phyloP scores from a whole-genome alignment of 2,888 invertebrate genomes.

The Carpatolechia fugitivella region DNA sequence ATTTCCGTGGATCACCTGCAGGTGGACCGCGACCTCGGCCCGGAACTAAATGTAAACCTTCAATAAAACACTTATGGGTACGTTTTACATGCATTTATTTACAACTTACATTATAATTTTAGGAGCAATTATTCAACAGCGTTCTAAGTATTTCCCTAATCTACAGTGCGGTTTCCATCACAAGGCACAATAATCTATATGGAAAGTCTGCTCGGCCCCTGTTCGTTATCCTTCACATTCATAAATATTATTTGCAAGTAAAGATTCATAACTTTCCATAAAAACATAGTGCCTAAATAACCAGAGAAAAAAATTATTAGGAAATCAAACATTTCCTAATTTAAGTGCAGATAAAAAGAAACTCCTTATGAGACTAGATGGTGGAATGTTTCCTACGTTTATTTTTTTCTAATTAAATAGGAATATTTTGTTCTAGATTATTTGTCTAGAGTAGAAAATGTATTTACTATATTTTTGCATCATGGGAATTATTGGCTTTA shows the following conservation, averaged over 20 bases:
- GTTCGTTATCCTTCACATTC: background rate
- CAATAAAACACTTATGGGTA: constrained; percentile 30
- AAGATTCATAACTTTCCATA: constrained; percentile 8
- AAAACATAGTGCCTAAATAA: constrained; percentile 7
- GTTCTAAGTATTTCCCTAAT: constrained; percentile 35
- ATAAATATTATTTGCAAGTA: background rate
- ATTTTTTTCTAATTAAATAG: constrained; percentile 34
- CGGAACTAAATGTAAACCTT: no score
- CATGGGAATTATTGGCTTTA: background rate
- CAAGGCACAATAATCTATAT: constrained; percentile 31
- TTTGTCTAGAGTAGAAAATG: background rate
- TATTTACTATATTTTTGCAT: background rate
- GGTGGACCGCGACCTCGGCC: no score
- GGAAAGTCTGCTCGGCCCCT: constrained; percentile 9
- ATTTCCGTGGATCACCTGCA: no score
- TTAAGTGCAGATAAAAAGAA: constrained; percentile 29
- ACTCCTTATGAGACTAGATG: constrained; percentile 59
- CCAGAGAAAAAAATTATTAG: constrained; percentile 20
- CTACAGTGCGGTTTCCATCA: constrained; percentile 29
- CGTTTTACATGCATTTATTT: constrained; percentile 59
- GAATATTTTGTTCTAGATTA: constrained; percentile 2
- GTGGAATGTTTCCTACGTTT: constrained; percentile 67
- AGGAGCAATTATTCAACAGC: constrained; percentile 52
- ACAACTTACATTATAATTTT: constrained; percentile 63
- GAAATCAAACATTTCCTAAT: constrained; percentile 24